phyloP scores from a whole-genome alignment of 2,888 invertebrate species.

The Agrotis ipsilon region DNA sequence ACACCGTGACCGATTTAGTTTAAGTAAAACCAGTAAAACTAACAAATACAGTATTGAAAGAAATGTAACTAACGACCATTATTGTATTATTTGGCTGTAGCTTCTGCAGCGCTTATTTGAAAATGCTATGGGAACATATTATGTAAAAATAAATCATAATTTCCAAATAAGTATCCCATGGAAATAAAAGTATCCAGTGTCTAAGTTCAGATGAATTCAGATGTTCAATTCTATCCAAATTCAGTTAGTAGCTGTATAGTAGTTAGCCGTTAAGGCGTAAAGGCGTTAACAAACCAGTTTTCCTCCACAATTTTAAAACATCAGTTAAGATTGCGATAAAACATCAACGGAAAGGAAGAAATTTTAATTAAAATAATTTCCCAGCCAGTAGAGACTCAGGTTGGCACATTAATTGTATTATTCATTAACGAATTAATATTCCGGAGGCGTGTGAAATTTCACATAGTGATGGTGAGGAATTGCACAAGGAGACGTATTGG shows the following conservation, averaged over 20 bases:
- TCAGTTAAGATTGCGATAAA: constrained; percentile 19
- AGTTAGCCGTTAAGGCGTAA: background rate
- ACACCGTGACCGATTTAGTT: constrained; percentile 29
- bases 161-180: no score
- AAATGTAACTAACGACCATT: constrained; percentile 19
- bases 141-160: no score
- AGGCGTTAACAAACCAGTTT: background rate
- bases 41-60: constrained; percentile 9
- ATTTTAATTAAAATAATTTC: constrained; percentile 55
- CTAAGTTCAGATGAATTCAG: no score
- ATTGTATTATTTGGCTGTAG: background rate
- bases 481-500: constrained; percentile 43
- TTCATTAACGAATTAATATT: constrained; percentile 60
- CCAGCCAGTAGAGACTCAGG: constrained; percentile 25
- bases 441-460: constrained; percentile 55
- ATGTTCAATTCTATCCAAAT: background rate
- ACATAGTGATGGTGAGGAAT: constrained; percentile 56
- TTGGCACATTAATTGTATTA: constrained; percentile 56
- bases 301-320: background rate
- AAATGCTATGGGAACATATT: background rate
- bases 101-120: background rate
- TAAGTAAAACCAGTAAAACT: constrained; percentile 18
- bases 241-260: no score
- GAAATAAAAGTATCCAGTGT: background rate
- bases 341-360: constrained; percentile 35